phyloP scores from a whole-genome alignment of 53 echinoderm and acorn worm genomes.

The Glandiceps talaboti region DNA sequence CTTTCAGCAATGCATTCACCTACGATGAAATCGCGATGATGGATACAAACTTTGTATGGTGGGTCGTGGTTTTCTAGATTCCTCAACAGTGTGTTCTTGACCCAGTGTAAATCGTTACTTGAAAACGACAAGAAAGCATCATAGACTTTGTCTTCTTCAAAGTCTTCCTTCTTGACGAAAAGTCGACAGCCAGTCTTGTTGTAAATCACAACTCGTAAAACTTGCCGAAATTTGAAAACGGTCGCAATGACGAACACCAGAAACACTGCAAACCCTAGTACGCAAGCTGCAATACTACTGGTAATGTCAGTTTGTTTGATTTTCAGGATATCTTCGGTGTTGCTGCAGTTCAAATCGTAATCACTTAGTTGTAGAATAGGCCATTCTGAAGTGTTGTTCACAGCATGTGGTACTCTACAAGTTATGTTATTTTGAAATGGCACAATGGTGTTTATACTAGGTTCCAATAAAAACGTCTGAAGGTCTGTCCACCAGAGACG shows the following conservation, averaged over 20 bases:
- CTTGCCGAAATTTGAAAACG: conserved; percentile 14
- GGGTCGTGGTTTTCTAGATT: conserved; percentile 31
- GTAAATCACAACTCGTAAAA: conserved; percentile 35
- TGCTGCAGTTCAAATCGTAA: not conserved
- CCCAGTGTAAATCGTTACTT: conserved; percentile 38
- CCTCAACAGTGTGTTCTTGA: conserved; percentile 31
- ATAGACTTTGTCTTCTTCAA: conserved; percentile 14
- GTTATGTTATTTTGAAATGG: not conserved
- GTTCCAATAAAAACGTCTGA: conserved; percentile 21
- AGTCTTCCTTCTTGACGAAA: conserved; percentile 15
- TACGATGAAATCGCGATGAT: conserved; percentile 56
- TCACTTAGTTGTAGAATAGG: conserved; percentile 2
- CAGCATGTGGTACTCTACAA: conserved; percentile 8
- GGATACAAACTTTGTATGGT: conserved; percentile 32
- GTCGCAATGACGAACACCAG: not conserved
- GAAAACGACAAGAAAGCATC: conserved; percentile 66
- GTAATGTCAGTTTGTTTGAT: not conserved
- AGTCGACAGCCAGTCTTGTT: conserved; percentile 10
- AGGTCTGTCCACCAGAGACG: conserved; percentile 19
- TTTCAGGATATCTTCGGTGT: not conserved
- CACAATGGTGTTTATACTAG: not conserved
- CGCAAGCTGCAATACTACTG: conserved; percentile 6
- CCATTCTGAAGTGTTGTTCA: conserved; percentile 9
- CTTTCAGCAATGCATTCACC: conserved; percentile 53
- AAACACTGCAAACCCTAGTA: conserved; percentile 7